phyloP scores from a whole-genome alignment of 2,888 invertebrate genomes.

The Ethmia dodecea region DNA sequence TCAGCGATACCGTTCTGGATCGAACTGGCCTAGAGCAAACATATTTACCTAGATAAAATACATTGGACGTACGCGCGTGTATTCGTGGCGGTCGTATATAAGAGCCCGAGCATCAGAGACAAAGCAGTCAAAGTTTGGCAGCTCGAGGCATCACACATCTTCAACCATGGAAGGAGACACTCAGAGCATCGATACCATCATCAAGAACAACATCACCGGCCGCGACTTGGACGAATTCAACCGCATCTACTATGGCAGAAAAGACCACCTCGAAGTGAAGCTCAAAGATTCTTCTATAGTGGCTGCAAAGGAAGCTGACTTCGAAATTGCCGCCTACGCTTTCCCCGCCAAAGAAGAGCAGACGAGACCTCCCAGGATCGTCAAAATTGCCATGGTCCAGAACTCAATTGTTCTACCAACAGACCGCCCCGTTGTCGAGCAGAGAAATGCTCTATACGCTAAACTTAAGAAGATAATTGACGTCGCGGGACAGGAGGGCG shows the following conservation, averaged over 20 bases:
- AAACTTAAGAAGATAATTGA: constrained; percentile 88
- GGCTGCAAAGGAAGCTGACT: constrained; percentile 77
- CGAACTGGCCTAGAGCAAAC: too few species aligned
- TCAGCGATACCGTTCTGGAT: too few species aligned
- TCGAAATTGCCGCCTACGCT: constrained; percentile 63
- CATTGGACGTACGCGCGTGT: too few species aligned
- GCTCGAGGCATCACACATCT: constrained; percentile 21
- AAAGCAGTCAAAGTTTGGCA: constrained; percentile 30
- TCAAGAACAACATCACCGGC: constrained; percentile 60
- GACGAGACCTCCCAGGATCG: constrained; percentile 82
- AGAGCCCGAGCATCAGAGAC: too few species aligned
- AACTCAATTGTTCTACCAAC: constrained; percentile 90
- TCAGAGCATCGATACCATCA: constrained; percentile 57
- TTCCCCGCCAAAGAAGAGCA: constrained; percentile 68
- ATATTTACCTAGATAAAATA: too few species aligned
- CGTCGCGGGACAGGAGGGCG: constrained; percentile 88
- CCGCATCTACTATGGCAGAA: constrained; percentile 63
- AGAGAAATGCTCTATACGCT: constrained; percentile 87
- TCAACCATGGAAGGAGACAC: constrained; percentile 68
- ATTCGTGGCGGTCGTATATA: too few species aligned
- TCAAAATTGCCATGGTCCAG: constrained; percentile 93
- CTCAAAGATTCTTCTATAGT: constrained; percentile 66
- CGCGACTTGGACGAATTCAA: constrained; percentile 66
- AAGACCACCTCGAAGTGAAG: constrained; percentile 50
- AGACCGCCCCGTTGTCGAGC: constrained; percentile 84